phyloP scores from a whole-genome alignment of 2,797 vertebrate genomes.

The Paedocypris micromegethes region DNA sequence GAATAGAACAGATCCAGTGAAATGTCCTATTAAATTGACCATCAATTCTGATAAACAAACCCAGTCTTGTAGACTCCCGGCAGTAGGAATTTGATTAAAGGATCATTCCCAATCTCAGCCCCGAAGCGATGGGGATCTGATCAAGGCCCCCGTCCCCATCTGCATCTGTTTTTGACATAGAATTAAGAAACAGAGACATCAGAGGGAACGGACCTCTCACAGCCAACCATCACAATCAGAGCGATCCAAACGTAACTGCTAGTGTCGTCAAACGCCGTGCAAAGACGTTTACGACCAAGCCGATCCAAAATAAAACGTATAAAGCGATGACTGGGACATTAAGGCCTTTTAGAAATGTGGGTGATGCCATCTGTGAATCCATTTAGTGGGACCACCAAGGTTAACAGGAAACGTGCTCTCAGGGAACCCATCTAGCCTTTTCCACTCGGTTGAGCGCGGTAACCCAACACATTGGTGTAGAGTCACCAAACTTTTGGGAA shows the following conservation, averaged over 20 bases:
- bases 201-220: constrained; percentile 10
- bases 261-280: constrained; percentile 37
- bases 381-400: constrained; percentile 59
- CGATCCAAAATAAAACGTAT: constrained; percentile 35
- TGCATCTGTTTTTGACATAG: constrained; percentile 23
- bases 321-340: constrained; percentile 40
- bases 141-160: constrained; percentile 14
- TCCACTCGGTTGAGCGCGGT: constrained; percentile 15
- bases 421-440: constrained; percentile 43
- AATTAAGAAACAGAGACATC: constrained; percentile 20
- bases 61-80: neutral
- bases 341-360: constrained; percentile 19
- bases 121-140: constrained; percentile 20
- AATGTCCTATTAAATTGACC: constrained; percentile 8
- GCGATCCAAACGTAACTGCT: constrained; percentile 30
- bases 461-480: constrained; percentile 1
- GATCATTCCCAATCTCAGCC: constrained; percentile 12
- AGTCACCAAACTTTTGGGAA: constrained; percentile 17
- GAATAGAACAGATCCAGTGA: constrained; percentile 2
- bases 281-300: constrained; percentile 20
- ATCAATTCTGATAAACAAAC: constrained; percentile 19
- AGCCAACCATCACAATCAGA: constrained; percentile 33
- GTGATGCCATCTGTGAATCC: constrained; percentile 61
- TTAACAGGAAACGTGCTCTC: constrained; percentile 54
- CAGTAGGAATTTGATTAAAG: constrained; percentile 3